Evolutionary conservation across 2,888 invertebrate genomes (phyloP).

Genomic region (Ophion ventricosus): DNA sequence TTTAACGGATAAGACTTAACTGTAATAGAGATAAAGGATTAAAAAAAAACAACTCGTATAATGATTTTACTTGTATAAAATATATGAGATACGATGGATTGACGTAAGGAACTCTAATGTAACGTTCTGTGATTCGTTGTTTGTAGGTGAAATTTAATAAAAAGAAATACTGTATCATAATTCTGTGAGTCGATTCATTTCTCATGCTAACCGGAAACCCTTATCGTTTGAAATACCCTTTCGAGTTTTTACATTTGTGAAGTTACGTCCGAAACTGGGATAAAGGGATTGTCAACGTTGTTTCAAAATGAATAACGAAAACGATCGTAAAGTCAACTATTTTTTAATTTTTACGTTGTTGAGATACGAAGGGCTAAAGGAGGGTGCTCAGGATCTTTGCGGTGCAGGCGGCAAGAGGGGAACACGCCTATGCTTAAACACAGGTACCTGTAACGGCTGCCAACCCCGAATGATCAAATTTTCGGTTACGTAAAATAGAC

Average conservation of each 20-base stretch:
- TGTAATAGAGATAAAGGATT: conserved; percentile 80
- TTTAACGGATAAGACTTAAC: conserved; percentile 82
- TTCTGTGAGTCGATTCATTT: neutral
- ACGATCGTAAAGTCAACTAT: no score
- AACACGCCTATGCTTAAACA: no score
- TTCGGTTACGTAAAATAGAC: no score
- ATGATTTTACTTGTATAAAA: conserved; percentile 83
- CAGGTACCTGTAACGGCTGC: no score
- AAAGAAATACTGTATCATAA: conserved; percentile 81
- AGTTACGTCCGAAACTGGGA: neutral
- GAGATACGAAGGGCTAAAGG: no score
- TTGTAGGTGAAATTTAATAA: conserved; percentile 84
- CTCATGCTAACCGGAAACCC: neutral
- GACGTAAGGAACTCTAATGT: conserved; percentile 83
- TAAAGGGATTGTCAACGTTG: neutral
- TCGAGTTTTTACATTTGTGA: neutral
- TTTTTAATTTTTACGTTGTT: no score
- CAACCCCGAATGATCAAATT: no score
- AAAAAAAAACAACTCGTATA: conserved; percentile 68
- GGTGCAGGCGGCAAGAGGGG: no score
- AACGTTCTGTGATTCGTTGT: conserved; percentile 84
- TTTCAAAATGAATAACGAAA: neutral
- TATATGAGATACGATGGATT: conserved; percentile 82
- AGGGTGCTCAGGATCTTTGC: no score
- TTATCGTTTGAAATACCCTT: neutral